Percentiles rank a stretch among this genome's conserved stretches.
phyloP scores from a whole-genome alignment of 2,888 invertebrate genomes.

The Noctua fimbriata region DNA sequence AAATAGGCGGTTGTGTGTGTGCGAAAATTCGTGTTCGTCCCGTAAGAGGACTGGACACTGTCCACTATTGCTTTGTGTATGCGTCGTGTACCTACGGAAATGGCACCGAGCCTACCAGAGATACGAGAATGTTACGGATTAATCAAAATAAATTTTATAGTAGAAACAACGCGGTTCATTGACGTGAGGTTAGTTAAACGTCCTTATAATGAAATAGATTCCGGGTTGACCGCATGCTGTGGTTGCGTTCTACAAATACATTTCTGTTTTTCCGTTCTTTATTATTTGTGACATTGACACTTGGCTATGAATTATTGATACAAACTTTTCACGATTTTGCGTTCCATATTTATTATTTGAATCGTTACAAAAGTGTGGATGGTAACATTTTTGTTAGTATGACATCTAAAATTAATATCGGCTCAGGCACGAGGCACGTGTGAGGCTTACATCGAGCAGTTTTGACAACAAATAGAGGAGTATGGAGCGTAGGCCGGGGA shows the following conservation, averaged over 20 bases:
- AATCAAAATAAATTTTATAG: slow-evolving; percentile 85
- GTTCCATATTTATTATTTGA: slow-evolving; percentile 41
- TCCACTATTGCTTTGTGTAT: slow-evolving; percentile 86
- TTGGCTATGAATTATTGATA: slow-evolving; percentile 45
- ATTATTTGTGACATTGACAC: slow-evolving; percentile 42
- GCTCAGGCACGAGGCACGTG: slow-evolving; percentile 14
- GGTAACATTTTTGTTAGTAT: neutral
- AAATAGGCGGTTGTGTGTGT: slow-evolving; percentile 81
- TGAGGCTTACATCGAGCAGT: slow-evolving; percentile 25
- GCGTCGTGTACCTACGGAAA: slow-evolving; percentile 79
- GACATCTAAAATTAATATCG: slow-evolving; percentile 33
- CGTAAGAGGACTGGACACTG: slow-evolving; percentile 86
- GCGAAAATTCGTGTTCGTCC: slow-evolving; percentile 86
- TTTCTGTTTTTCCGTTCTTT: slow-evolving; percentile 24
- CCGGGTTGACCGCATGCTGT: slow-evolving; percentile 65
- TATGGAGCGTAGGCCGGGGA: slow-evolving; percentile 2
- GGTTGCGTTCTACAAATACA: slow-evolving; percentile 31
- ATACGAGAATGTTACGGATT: slow-evolving; percentile 75
- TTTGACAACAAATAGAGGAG: slow-evolving; percentile 50
- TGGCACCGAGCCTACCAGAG: slow-evolving; percentile 78
- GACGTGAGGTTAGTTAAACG: slow-evolving; percentile 78
- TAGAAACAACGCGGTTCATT: slow-evolving; percentile 71
- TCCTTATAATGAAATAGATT: slow-evolving; percentile 78
- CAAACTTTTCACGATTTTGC: slow-evolving; percentile 13
- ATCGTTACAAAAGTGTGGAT: neutral